These are phyloP conservation scores for Zaprionus lineosus DNA, from an alignment of 2,888 invertebrate species.

Conservation along the genomic window DNA sequence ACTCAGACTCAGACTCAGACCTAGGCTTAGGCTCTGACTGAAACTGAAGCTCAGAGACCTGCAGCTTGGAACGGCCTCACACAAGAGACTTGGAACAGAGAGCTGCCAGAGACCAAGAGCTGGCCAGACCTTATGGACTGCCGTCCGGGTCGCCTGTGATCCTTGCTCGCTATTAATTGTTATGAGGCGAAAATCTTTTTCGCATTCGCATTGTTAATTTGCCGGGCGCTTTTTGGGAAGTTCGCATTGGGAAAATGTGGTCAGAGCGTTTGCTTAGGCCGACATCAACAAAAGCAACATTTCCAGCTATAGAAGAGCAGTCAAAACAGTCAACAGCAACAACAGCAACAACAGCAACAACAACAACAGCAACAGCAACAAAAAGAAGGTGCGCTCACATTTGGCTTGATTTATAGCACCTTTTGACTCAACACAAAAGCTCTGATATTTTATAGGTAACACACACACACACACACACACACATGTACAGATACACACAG, in stretches of 20 bases:
- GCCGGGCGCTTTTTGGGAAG: conserved; percentile 30
- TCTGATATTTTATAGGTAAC: conserved; percentile 69
- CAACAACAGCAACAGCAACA: conserved; percentile 9
- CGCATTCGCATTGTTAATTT: conserved; percentile 73
- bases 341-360: conserved; percentile 14
- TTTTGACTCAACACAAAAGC: conserved; percentile 75
- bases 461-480: conserved; percentile 28
- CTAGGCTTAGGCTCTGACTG: too few relatives aligned
- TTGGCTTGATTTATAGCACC: conserved; percentile 73
- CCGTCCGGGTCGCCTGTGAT: conserved; percentile 21
- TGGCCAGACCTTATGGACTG: conserved; percentile 9
- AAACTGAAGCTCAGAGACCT: not conserved
- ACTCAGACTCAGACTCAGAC: not conserved
- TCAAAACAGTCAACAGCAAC: conserved; percentile 4
- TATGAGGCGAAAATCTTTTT: conserved; percentile 68
- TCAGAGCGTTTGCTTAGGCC: conserved; percentile 44
- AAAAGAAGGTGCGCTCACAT: conserved; percentile 68
- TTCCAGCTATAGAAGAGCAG: not conserved
- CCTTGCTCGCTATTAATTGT: conserved; percentile 67
- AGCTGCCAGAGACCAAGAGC: conserved; percentile 32
- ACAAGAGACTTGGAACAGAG: too few relatives aligned
- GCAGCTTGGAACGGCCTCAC: conserved; percentile 14
- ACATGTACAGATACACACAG: too few relatives aligned
- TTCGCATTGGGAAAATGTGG: conserved; percentile 29
- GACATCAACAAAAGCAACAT: conserved; percentile 1